Evolutionary conservation across 1,140 invertebrate species (phyloP).

Genomic region (Thalassaphorura encarpata): DNA sequence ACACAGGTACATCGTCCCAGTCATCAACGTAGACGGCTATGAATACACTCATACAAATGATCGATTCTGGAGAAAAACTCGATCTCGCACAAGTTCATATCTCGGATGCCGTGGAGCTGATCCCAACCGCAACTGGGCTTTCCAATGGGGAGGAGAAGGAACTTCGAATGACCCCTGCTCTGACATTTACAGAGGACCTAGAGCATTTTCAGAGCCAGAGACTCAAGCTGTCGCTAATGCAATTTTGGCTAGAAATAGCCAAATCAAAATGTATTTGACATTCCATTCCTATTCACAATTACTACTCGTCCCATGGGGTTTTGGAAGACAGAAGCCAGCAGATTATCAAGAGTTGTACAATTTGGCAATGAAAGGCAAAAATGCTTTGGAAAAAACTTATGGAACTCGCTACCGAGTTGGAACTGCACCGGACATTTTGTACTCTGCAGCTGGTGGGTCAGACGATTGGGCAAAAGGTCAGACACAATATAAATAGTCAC

Average conservation of each 20-base stretch:
- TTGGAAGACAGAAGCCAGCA: constrained; percentile 52
- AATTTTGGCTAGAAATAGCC: constrained; percentile 43
- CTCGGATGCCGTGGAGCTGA: constrained; percentile 13
- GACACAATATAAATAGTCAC: background rate
- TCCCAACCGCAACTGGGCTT: constrained; percentile 41
- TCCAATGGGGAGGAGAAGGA: constrained; percentile 14
- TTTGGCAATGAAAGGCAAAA: constrained; percentile 54
- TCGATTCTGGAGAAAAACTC: constrained; percentile 66
- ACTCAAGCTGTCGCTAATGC: constrained; percentile 60
- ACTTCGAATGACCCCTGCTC: constrained; percentile 14
- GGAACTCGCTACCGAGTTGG: constrained; percentile 64
- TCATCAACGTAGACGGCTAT: constrained; percentile 65
- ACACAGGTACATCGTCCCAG: constrained; percentile 60
- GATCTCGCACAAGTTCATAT: constrained; percentile 28
- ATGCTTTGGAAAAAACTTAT: constrained; percentile 52
- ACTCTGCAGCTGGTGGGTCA: constrained; percentile 54
- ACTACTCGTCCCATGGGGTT: constrained; percentile 74
- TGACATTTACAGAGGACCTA: constrained; percentile 12
- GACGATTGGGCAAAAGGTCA: constrained; percentile 36
- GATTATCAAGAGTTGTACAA: constrained; percentile 57
- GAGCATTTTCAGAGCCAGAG: constrained; percentile 44
- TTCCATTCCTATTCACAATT: constrained; percentile 80
- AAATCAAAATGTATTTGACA: constrained; percentile 62
- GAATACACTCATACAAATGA: constrained; percentile 33
- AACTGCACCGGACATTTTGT: constrained; percentile 60